A percentile compares a stretch with the other conserved stretches of the same genome.
phyloP scores from a whole-genome alignment of 2,113 vertebrate species.

The Indicator indicator region DNA sequence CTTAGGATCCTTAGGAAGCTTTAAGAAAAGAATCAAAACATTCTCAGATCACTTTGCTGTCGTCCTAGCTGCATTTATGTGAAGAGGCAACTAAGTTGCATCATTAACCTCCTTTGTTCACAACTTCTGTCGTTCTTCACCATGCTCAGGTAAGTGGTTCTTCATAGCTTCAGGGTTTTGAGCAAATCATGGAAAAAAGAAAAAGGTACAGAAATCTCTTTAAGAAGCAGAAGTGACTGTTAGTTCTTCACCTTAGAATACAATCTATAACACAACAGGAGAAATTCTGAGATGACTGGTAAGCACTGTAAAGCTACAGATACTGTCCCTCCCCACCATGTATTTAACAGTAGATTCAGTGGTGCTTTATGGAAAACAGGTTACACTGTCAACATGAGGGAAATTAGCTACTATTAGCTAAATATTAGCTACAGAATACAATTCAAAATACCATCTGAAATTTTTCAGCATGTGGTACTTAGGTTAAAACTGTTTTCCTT shows the following conservation, averaged over 20 bases:
- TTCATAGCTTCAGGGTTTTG: slow-evolving; percentile 45
- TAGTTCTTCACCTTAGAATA: neutral
- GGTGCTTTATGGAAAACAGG: neutral
- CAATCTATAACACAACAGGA: neutral
- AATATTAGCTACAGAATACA: neutral
- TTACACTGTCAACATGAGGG: neutral
- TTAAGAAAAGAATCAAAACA: neutral
- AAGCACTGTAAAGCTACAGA: neutral
- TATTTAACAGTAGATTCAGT: neutral
- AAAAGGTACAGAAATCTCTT: neutral
- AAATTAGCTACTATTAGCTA: neutral
- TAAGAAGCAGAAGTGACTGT: neutral
- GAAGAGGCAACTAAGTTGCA: neutral
- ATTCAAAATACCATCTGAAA: neutral
- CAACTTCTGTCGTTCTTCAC: neutral
- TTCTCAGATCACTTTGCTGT: neutral
- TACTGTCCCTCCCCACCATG: no score
- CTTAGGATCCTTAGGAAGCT: neutral
- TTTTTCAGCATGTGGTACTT: neutral
- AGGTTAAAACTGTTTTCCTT: neutral
- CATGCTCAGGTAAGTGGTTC: slow-evolving; percentile 29
- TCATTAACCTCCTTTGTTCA: slow-evolving; percentile 25
- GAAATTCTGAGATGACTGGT: neutral
- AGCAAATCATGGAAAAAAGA: slow-evolving; percentile 37
- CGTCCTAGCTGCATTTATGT: neutral